Evolutionary conservation across 2,888 invertebrate genomes (phyloP).

Genomic region (Leptopilina myrica): DNA sequence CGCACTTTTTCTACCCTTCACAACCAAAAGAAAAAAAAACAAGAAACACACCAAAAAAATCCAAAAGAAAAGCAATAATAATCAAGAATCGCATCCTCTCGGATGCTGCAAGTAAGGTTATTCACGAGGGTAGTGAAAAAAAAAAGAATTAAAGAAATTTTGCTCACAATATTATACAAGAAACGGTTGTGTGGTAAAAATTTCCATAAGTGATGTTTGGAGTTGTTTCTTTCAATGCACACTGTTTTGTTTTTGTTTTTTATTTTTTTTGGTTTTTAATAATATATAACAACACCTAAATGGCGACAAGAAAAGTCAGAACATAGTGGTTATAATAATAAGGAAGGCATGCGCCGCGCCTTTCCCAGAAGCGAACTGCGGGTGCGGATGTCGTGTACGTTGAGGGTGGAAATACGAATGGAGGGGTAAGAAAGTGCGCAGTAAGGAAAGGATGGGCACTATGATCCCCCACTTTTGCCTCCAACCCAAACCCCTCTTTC

Average conservation of each 20-base stretch:
- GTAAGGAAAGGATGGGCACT: conserved; percentile 67
- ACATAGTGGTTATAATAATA: conserved; percentile 43
- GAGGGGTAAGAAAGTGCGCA: conserved; percentile 72
- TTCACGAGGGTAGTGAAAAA: too few species aligned
- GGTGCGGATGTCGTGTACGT: conserved; percentile 55
- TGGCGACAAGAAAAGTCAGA: conserved; percentile 32
- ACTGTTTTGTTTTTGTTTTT: too few species aligned
- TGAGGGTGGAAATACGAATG: conserved; percentile 59
- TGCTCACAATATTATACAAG: too few species aligned
- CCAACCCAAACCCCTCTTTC: conserved; percentile 50
- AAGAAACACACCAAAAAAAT: conserved; percentile 34
- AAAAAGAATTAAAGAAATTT: too few species aligned
- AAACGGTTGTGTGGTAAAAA: too few species aligned
- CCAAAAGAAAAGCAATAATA: background rate
- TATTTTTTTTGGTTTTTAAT: too few species aligned
- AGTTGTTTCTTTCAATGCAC: too few species aligned
- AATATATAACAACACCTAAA: background rate
- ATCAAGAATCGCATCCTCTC: background rate
- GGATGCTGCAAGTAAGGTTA: background rate
- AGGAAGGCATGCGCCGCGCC: conserved; percentile 62
- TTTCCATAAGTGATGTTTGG: too few species aligned
- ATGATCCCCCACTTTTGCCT: conserved; percentile 58
- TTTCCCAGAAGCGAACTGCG: conserved; percentile 65
- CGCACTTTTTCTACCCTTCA: conserved; percentile 23
- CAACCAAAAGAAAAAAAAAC: conserved; percentile 2